Evolutionary conservation across 2,797 vertebrate species (phyloP).

Genomic region (Streptopelia turtur): DNA sequence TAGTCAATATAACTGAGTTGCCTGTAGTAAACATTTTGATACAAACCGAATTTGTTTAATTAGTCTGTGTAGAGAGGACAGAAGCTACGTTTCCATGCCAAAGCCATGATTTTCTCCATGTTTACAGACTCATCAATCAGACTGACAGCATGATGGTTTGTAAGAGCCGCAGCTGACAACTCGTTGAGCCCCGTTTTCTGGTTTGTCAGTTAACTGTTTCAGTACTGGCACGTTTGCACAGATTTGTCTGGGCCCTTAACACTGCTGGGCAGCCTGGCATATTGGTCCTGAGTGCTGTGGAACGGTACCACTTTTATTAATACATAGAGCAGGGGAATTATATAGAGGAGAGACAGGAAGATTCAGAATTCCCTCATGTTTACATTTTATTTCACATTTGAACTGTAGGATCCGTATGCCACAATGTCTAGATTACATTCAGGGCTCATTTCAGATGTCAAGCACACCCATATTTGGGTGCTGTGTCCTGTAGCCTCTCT

Average conservation of each 20-base stretch:
- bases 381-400: neutral
- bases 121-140: conserved; percentile 31
- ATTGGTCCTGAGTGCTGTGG: neutral
- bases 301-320: neutral
- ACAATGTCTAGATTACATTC: neutral
- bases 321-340: neutral
- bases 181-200: neutral
- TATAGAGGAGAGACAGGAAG: neutral
- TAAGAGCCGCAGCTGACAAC: neutral
- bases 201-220: conserved; percentile 6
- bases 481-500: neutral
- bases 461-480: neutral
- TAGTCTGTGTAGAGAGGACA: neutral
- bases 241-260: neutral
- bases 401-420: neutral
- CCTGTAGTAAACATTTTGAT: conserved; percentile 25
- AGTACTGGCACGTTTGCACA: neutral
- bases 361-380: neutral
- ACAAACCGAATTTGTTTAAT: neutral
- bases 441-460: neutral
- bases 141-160: conserved; percentile 2
- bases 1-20: neutral
- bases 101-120: neutral
- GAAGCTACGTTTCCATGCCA: neutral
- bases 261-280: neutral